These are phyloP conservation scores for Holocentrus rufus DNA, from an alignment of 2,797 vertebrate genomes.

Conservation along the genomic window DNA sequence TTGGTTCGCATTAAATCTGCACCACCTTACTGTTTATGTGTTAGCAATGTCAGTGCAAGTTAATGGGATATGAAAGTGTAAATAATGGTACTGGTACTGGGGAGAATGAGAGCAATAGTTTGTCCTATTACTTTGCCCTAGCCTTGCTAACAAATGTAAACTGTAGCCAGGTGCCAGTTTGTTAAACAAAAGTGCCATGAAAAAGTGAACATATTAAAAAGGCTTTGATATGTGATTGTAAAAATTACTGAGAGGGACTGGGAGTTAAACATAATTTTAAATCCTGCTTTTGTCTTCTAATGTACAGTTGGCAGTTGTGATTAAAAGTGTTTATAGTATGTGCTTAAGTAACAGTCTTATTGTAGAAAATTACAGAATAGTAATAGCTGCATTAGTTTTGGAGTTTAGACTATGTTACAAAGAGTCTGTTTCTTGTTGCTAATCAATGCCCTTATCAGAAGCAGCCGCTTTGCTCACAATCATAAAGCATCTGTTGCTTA, in stretches of 20 bases:
- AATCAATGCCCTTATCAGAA: conserved; percentile 18
- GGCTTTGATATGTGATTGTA: no score
- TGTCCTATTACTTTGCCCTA: no score
- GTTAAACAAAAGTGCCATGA: no score
- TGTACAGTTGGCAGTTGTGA: conserved; percentile 53
- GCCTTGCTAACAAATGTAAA: background rate
- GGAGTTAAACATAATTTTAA: background rate
- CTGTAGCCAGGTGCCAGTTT: no score
- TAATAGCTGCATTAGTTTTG: conserved; percentile 2
- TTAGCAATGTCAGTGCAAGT: no score
- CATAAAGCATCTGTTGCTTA: conserved; percentile 21
- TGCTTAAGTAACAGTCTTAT: conserved; percentile 20
- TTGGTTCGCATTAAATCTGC: background rate
- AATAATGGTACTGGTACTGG: no score
- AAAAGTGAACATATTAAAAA: no score
- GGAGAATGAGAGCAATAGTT: no score
- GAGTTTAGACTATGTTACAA: conserved; percentile 3
- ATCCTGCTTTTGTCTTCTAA: conserved; percentile 64
- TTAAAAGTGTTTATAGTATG: conserved; percentile 18
- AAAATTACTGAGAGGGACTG: conserved; percentile 10
- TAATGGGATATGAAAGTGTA: no score
- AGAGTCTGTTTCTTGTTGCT: conserved; percentile 30
- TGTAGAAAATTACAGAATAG: conserved; percentile 14
- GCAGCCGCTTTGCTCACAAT: conserved; percentile 23
- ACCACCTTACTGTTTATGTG: no score